A percentile compares a stretch with the other conserved stretches of the same genome.
phyloP scores from a whole-genome alignment of 37 sponge, comb jelly and placozoan species.

The Chondrilla cf. caribensis region DNA sequence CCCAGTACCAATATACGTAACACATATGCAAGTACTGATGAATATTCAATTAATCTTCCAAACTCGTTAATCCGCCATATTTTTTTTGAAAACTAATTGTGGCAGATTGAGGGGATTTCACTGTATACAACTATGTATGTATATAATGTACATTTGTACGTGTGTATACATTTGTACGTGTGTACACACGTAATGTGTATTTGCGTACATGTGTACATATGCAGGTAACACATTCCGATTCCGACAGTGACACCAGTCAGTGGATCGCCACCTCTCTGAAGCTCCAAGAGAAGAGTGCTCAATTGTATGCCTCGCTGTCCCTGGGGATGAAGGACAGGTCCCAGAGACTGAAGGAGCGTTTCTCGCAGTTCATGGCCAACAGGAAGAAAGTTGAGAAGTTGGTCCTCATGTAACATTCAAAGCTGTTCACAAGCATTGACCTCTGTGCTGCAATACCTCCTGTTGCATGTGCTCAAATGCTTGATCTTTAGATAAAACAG shows the following conservation, averaged over 20 bases:
- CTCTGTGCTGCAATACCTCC: too few relatives aligned
- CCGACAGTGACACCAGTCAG: conserved; percentile 29
- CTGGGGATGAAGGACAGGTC: conserved; percentile 48
- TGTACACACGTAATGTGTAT: neutral
- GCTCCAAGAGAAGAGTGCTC: conserved; percentile 57
- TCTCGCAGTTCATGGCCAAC: conserved; percentile 10
- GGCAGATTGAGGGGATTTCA: too few relatives aligned
- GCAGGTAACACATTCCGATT: conserved; percentile 49
- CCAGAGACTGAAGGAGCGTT: conserved; percentile 28
- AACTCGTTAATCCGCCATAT: too few relatives aligned
- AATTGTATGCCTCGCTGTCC: conserved; percentile 46
- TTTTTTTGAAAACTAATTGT: too few relatives aligned
- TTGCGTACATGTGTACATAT: neutral
- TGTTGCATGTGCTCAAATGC: too few relatives aligned
- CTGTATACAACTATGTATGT: too few relatives aligned
- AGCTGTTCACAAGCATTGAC: conserved; percentile 34
- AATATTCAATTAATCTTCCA: too few relatives aligned
- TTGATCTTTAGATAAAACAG: too few relatives aligned
- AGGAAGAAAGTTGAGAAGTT: conserved; percentile 7
- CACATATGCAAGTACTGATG: too few relatives aligned
- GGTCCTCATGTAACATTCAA: neutral
- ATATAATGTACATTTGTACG: neutral
- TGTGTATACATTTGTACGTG: conserved; percentile 2
- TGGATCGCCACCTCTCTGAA: neutral
- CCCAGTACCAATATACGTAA: too few relatives aligned